phyloP scores from a whole-genome alignment of 2,797 vertebrate species.

The Uromys caudimaculatus region DNA sequence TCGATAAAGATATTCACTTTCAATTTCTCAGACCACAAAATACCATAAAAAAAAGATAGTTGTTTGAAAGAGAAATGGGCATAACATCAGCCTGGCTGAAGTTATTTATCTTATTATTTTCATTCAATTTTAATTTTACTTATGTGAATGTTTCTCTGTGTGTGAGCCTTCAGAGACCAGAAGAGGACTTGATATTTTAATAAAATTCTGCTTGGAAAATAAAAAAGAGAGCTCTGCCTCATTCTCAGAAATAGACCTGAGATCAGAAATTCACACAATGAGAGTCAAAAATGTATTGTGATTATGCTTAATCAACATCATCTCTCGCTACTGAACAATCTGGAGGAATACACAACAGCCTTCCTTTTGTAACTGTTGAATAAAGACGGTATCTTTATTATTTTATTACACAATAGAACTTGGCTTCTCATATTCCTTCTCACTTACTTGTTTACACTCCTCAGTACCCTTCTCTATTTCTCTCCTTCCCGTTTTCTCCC shows the following conservation, averaged over 20 bases:
- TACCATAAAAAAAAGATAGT: background rate
- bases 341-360: background rate
- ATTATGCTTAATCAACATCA: background rate
- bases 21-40: conserved; percentile 9
- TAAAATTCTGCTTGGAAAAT: background rate
- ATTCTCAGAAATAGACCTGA: background rate
- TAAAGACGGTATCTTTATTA: background rate
- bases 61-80: conserved; percentile 12
- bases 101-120: background rate
- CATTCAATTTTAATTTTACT: background rate
- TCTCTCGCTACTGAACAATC: background rate
- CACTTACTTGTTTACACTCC: background rate
- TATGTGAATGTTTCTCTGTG: background rate
- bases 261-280: conserved; percentile 7
- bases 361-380: background rate
- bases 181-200: background rate
- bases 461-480: background rate
- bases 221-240: background rate
- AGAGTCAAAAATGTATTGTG: background rate
- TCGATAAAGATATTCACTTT: background rate
- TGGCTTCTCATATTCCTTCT: background rate
- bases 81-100: background rate
- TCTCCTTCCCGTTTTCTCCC: background rate
- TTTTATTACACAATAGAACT: background rate
- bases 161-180: background rate